Base-by-base conservation (phyloP, 1,140 invertebrate species). In the Holotrichia oblita region DNA sequence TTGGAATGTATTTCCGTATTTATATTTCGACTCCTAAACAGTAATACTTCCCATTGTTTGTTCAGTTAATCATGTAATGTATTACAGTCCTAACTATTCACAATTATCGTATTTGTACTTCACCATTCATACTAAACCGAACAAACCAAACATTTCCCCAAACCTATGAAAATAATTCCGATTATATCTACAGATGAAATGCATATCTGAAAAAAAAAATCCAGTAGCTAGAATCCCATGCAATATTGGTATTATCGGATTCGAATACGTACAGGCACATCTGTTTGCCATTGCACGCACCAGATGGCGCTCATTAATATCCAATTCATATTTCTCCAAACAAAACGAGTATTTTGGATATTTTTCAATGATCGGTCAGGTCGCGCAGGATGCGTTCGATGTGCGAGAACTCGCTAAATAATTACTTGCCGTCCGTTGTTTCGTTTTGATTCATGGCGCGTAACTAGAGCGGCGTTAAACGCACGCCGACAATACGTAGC, bases 291-390 rank as follows among this genome's bases (percentile, higher is more conserved):
- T 48, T 17, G n/a, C 59, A n/a, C 8, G 12, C 10, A 20, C 17
- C 61, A 69, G 61, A 69, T 69, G 61, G 61, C 61, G 27, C 61
- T 69, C 61, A 69, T 69, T 69, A 69, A 69, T 69, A 69, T 69
- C 27, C 3, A 69, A 69, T 69, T 55, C 22, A 69, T 69, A 69
- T 69, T 69, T 69, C 48, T 14, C n/a, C 48, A 17, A 17, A 55
- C 48, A 55, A 55, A 69, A 69, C 61, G 61, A 7, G 22, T 69
- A 69, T 69, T 27, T 69, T 34, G 61, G 61, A 69, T 69, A 69
- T 27, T 69, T 69, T 27, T 14, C 48, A 20, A 34, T 69, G 61
- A 69, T 69, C 12, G 61, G 61, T 10, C 20, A 20, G 4, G 61
- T 0, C 44, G 44, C 44, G 44, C 44, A 48, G 44, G 44, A 48